phyloP scores from a whole-genome alignment of 2,113 vertebrate genomes.

The Channa argus region DNA sequence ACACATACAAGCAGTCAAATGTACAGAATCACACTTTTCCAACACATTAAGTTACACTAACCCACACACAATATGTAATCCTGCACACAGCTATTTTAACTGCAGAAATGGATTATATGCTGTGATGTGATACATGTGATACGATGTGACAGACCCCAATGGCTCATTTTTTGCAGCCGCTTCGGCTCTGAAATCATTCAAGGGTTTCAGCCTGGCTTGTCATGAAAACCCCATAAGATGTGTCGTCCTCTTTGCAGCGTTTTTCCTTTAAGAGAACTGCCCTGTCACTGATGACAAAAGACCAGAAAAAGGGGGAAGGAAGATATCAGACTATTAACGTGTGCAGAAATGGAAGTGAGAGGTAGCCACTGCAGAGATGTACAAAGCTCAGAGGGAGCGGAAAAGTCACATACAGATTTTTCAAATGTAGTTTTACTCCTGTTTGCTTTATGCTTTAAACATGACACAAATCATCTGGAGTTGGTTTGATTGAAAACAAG shows the following conservation, averaged over 20 bases:
- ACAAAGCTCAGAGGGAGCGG: constrained; percentile 16
- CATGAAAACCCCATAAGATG: constrained; percentile 38
- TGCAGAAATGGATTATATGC: constrained; percentile 51
- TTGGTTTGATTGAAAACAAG: constrained; percentile 7
- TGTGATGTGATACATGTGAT: no score
- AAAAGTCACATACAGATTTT: constrained; percentile 42
- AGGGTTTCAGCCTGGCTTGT: constrained; percentile 23
- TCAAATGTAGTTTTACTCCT: constrained; percentile 11
- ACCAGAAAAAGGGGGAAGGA: background rate
- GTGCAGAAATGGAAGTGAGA: constrained; percentile 7
- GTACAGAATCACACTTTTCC: constrained; percentile 3
- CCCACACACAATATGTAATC: background rate
- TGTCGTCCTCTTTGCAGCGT: constrained; percentile 32
- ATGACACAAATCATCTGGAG: constrained; percentile 2
- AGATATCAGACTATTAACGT: constrained; percentile 28
- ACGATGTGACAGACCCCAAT: constrained; percentile 8
- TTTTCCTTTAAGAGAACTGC: constrained; percentile 34
- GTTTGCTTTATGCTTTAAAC: constrained; percentile 6
- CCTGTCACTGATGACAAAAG: constrained; percentile 29
- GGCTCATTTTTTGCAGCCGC: constrained; percentile 22
- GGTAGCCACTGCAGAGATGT: background rate
- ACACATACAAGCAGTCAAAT: constrained; percentile 4
- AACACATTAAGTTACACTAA: background rate
- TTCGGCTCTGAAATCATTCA: constrained; percentile 29
- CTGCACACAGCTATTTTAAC: constrained; percentile 35